Conservation (phyloP, 2,113 vertebrate genomes). For the Pipra filicauda region DNA sequence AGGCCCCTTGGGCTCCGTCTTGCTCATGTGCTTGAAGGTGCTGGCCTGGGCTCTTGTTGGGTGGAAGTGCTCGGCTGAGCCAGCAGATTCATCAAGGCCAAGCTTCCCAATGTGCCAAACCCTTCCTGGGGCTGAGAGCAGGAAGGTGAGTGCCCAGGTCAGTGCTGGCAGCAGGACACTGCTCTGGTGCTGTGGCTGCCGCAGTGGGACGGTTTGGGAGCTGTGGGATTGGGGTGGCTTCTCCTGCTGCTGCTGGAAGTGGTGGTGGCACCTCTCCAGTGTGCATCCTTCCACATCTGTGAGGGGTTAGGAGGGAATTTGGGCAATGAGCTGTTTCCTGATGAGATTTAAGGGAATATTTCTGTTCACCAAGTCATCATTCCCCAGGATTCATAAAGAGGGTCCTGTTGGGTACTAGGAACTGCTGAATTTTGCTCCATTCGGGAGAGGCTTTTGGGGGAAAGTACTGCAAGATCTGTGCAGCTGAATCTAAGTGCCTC, state of each 20-base stretch:
- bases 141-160: background rate
- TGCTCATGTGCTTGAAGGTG: rapidly evolving
- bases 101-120: rapidly evolving
- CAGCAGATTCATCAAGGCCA: background rate
- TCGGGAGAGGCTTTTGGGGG: background rate
- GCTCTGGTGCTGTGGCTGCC: background rate
- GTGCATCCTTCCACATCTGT: background rate
- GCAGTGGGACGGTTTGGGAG: background rate
- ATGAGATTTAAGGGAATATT: background rate
- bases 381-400: background rate
- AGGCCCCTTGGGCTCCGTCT: background rate
- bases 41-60: background rate
- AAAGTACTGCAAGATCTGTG: background rate
- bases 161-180: background rate
- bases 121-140: background rate
- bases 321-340: background rate
- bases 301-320: background rate
- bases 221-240: rapidly evolving
- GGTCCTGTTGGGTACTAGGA: background rate
- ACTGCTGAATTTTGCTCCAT: rapidly evolving
- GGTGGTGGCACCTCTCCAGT: background rate
- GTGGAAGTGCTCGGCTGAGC: background rate
- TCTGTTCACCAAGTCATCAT: background rate
- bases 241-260: background rate
- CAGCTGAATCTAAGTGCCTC: background rate